These are phyloP conservation scores for Panthera uncia DNA, from an alignment of 2,113 vertebrate genomes.

Conservation along the genomic window DNA sequence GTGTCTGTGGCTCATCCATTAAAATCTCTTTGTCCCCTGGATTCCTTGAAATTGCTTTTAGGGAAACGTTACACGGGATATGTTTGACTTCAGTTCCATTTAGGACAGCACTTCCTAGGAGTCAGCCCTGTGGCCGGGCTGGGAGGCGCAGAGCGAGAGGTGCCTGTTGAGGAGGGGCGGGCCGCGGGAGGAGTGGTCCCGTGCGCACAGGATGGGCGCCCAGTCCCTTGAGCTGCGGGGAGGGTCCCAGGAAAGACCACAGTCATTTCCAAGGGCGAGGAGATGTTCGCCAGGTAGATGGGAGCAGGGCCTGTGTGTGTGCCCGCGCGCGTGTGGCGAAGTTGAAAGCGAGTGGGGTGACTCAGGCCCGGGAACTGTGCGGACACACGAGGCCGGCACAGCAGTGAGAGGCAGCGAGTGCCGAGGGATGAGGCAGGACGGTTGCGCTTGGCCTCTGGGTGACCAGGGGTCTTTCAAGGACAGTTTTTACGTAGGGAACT, in stretches of 20 bases:
- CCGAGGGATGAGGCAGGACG: fast-evolving
- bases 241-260: not conserved
- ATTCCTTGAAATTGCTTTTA: not conserved
- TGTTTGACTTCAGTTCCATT: not conserved
- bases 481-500: not conserved
- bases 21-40: fast-evolving
- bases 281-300: no score
- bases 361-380: not conserved
- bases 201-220: no score
- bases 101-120: fast-evolving
- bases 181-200: not conserved
- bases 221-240: fast-evolving
- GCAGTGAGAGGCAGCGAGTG: fast-evolving
- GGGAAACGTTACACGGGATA: not conserved
- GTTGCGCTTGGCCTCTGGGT: not conserved
- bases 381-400: not conserved
- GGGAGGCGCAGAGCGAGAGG: not conserved
- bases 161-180: no score
- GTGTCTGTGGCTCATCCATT: not conserved
- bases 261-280: not conserved
- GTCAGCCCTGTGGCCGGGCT: not conserved
- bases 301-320: fast-evolving
- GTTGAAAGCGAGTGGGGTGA: no score
- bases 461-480: not conserved
- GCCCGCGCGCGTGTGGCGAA: fast-evolving